Base-by-base conservation (phyloP, 1,140 invertebrate species). In the Drosophila athabasca region DNA sequence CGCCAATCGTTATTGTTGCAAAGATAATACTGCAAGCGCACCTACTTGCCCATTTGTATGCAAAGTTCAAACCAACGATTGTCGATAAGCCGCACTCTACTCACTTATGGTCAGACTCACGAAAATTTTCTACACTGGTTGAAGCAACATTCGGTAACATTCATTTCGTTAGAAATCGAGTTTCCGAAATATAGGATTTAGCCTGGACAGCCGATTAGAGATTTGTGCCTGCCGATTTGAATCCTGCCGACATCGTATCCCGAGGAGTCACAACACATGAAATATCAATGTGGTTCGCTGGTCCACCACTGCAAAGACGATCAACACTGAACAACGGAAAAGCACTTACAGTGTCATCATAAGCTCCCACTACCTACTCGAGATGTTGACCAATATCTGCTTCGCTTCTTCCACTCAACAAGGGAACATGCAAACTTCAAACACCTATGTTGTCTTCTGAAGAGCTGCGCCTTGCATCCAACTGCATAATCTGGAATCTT, bases 61-160 rank as follows among this genome's bases (percentile, higher is more conserved):
- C n/a, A n/a, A n/a, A n/a, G n/a, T n/a, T n/a, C n/a, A n/a, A n/a
- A n/a, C 46, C 39, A 11, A 50, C 59, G 13, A 19, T 65, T 1
- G 45, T 11, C 4, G 29, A 24, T 17, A 43, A 22, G 7, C 9
- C 2, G 2, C 15, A 13, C 51, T 7, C 29, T 2, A 6, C 24
- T 19, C 13, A 43, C 13, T 43, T 62, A 2, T 62, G 48, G 49
- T 41, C 11, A 0, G 46, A 66, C 54, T 66, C 53, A 11, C 44
- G 57, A 57, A 45, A 51, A 19, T n/a, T 22, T 57, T 2, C 54
- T 66, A 17, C 54, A 66, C 26, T 66, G 53, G 53, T 9, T 58
- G 8, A 58, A 57, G 39, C 22, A 65, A 35, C 53, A 58, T 13
- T 57, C 52, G n/a, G 53, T 35, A 11, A 65, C 44, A 35, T 9